Conservation (phyloP, 2,797 vertebrate genomes). For the Sitta carolinensis region DNA sequence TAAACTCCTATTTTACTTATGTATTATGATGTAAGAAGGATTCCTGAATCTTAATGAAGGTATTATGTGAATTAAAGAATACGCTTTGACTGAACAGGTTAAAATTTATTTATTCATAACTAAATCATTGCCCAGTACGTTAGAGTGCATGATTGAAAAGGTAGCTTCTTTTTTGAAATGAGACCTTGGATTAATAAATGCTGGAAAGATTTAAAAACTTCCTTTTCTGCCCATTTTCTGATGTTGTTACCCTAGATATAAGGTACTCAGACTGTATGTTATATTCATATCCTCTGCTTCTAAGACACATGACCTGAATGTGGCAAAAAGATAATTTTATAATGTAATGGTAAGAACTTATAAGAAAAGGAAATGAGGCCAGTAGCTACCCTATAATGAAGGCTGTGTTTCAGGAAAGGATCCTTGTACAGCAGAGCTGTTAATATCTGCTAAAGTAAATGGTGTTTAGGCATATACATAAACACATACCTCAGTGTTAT, state of each 20-base stretch:
- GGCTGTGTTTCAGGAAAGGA: background rate
- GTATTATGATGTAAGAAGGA: background rate
- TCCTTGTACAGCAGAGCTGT: background rate
- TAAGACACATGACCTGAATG: constrained; percentile 6
- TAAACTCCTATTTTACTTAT: background rate
- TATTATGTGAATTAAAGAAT: constrained; percentile 10
- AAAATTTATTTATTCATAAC: background rate
- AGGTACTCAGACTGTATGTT: background rate
- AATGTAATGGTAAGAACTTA: background rate
- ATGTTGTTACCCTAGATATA: background rate
- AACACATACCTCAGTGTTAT: background rate
- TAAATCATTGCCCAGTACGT: background rate
- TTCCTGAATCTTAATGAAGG: background rate
- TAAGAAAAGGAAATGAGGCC: background rate
- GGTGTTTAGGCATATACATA: background rate
- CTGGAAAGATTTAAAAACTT: background rate
- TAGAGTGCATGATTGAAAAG: background rate
- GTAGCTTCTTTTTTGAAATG: background rate
- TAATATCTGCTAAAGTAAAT: background rate
- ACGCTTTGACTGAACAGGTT: background rate
- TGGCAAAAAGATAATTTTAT: constrained; percentile 20
- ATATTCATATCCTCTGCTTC: constrained; percentile 8
- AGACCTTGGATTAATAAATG: background rate
- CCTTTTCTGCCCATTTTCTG: background rate
- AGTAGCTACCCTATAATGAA: background rate